Percentiles rank a stretch among this genome's conserved stretches.
phyloP scores from a whole-genome alignment of 2,113 vertebrate species.

The Takifugu flavidus region DNA sequence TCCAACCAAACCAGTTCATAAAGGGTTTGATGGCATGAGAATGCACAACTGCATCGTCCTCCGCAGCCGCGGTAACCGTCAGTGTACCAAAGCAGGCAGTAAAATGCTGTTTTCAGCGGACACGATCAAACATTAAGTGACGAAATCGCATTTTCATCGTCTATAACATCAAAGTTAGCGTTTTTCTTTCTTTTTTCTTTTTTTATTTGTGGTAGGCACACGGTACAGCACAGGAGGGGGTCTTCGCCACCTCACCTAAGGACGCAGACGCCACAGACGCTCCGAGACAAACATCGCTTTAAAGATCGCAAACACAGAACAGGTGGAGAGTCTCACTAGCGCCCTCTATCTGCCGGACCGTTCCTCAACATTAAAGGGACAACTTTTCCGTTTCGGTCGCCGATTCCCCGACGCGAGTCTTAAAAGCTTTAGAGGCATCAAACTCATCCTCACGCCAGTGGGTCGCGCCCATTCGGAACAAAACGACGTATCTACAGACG shows the following conservation, averaged over 20 bases:
- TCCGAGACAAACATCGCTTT: slow-evolving; percentile 2
- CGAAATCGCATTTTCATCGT: slow-evolving; percentile 10
- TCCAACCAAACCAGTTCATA: slow-evolving; percentile 58
- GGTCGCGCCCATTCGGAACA: slow-evolving; percentile 7
- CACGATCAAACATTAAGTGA: too few species aligned
- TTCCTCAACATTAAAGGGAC: slow-evolving; percentile 61
- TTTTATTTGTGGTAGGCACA: slow-evolving; percentile 54
- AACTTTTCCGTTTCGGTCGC: slow-evolving; percentile 17
- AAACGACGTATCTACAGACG: too few species aligned
- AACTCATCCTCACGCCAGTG: slow-evolving; percentile 8
- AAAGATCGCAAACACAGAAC: slow-evolving; percentile 24
- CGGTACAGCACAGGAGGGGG: slow-evolving; percentile 63
- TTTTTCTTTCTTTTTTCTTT: neutral
- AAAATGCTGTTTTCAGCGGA: slow-evolving; percentile 51
- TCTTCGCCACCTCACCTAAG: slow-evolving; percentile 52
- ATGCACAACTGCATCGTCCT: slow-evolving; percentile 24
- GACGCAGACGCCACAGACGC: slow-evolving; percentile 30
- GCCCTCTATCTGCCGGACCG: slow-evolving; percentile 6
- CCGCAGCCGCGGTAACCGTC: slow-evolving; percentile 47
- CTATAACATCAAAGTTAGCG: slow-evolving; percentile 38
- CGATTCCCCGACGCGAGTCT: slow-evolving; percentile 5
- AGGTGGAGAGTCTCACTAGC: slow-evolving; percentile 19
- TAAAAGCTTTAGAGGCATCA: slow-evolving; percentile 49
- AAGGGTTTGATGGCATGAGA: slow-evolving; percentile 60
- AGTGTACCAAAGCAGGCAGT: slow-evolving; percentile 60